Base-by-base conservation (phyloP, 1,140 invertebrate genomes). In the Aphidius gifuensis region DNA sequence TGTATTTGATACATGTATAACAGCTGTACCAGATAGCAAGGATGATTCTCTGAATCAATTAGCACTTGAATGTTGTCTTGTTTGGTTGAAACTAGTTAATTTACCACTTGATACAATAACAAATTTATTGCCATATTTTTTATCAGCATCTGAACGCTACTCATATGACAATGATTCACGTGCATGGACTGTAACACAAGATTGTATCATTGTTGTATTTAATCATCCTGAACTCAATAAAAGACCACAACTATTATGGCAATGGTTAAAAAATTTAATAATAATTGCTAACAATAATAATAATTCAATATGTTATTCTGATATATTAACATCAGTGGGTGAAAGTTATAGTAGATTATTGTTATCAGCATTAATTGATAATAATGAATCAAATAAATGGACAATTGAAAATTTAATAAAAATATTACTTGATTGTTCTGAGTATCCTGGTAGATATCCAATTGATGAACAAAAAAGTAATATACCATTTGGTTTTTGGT, bases 401-500 rank as follows among this genome's bases (percentile, higher is more conserved):
- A 61, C 81, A 1, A 71, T 77, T 0, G 69, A 77, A 40, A 69
- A 84, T 43, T 66, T 90, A 4, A 79, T 90, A 1, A 77, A 85
- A 39, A 77, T 89, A 53, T 74, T 91, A 40, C 74, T 96, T 42
- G 83, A 87, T 55, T 94, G 92, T 72, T 90, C 90, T 11, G 86
- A 87, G 60, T 85, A 91, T 61, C 88, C 90, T 11, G 92, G 93
- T 0, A 84, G 89, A 60, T 95, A 92, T 82, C 92, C 93, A 0
- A 83, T 89, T 4, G 90, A 96, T 71, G 94, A 96, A 61, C 71
- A 54, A 0, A 86, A 88, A 56, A 94, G 92, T 73, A 90, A 88
- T 51, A 83, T 94, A 65, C 86, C 93, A 1, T 90, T 96, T 78
- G 88, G 90, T 1, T 93, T 96, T 76, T 97, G 94, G 94, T 96